These are phyloP conservation scores for Hartigia nigra DNA, from an alignment of 2,888 invertebrate species.

Conservation along the genomic window DNA sequence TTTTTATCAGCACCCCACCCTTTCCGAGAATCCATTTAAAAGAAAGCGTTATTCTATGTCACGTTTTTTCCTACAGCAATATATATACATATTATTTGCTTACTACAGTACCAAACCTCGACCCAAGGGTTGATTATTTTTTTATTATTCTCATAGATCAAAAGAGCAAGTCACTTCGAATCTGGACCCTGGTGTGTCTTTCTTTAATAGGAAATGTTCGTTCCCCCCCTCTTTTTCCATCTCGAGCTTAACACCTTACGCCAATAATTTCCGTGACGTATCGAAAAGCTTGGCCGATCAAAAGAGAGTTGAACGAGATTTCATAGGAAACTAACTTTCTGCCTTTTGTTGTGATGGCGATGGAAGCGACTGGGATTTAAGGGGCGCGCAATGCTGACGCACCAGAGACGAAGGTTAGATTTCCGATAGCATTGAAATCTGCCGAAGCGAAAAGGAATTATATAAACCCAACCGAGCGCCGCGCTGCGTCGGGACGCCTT, in stretches of 20 bases:
- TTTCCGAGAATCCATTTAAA: too few species aligned
- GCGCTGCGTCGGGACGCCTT: conserved; percentile 39
- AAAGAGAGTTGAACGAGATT: background rate
- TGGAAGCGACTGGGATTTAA: too few species aligned
- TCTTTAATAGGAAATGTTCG: too few species aligned
- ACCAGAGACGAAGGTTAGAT: conserved; percentile 36
- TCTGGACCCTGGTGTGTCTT: background rate
- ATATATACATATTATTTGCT: too few species aligned
- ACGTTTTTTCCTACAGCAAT: too few species aligned
- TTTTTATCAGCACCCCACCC: too few species aligned
- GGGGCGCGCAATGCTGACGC: conserved; percentile 16
- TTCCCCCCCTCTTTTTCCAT: background rate
- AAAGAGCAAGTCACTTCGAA: background rate
- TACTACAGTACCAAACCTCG: too few species aligned
- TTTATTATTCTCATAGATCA: background rate
- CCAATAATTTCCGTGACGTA: background rate
- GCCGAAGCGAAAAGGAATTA: conserved; percentile 63
- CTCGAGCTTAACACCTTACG: background rate
- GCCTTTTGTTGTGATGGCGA: conserved; percentile 58
- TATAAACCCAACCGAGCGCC: conserved; percentile 53
- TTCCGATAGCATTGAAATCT: conserved; percentile 63
- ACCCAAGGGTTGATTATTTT: background rate
- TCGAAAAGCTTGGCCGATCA: background rate
- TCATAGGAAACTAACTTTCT: conserved; percentile 60
- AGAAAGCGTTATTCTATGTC: too few species aligned